phyloP scores from a whole-genome alignment of 2,113 vertebrate genomes.

The Epinephelus lanceolatus region DNA sequence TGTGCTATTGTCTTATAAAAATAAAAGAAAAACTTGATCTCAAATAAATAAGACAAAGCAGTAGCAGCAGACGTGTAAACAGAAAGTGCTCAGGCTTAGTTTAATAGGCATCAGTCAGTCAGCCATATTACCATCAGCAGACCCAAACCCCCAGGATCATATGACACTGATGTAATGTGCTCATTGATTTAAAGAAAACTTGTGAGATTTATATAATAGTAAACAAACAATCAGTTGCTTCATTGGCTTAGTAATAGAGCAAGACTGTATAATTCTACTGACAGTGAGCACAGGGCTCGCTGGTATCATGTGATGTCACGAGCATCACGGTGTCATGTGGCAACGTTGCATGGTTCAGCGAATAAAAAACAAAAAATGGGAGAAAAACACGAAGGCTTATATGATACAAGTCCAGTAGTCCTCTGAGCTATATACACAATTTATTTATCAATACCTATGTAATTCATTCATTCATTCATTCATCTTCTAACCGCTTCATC shows the following conservation, averaged over 20 bases:
- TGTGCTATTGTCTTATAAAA: too few relatives aligned
- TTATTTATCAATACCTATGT: background rate
- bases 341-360: constrained; percentile 31
- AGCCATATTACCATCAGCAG: constrained; percentile 40
- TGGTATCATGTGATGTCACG: constrained; percentile 34
- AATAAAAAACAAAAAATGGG: background rate
- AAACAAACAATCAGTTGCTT: constrained; percentile 1
- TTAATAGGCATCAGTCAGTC: constrained; percentile 21
- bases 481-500: too few relatives aligned
- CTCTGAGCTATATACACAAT: background rate
- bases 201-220: constrained; percentile 16
- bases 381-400: background rate
- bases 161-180: constrained; percentile 20
- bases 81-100: constrained; percentile 10
- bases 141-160: constrained; percentile 29
- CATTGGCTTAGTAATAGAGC: constrained; percentile 4
- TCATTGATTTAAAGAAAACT: background rate
- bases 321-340: constrained; percentile 49
- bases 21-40: too few relatives aligned
- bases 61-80: background rate
- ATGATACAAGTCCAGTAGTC: background rate
- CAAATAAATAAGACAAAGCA: background rate
- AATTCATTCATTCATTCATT: too few relatives aligned
- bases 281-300: constrained; percentile 2
- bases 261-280: constrained; percentile 7